phyloP scores from a whole-genome alignment of 64 coral and sea anemone species.

The Orbicella faveolata region DNA sequence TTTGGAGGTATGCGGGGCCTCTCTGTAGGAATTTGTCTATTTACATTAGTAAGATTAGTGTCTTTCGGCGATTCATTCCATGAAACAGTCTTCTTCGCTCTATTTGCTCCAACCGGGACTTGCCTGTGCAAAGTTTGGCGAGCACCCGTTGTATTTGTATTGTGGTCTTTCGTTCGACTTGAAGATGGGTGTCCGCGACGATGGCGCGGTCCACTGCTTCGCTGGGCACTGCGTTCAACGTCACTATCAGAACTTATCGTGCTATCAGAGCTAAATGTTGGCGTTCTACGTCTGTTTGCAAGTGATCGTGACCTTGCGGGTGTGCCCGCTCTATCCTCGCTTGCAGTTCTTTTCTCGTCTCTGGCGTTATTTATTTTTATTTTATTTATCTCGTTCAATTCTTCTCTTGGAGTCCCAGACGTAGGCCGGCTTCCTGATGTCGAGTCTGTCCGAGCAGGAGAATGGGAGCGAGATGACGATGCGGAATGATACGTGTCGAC shows the following conservation, averaged over 20 bases:
- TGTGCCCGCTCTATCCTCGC: neutral
- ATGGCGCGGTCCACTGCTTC: neutral
- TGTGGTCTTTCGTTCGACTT: slow-evolving; percentile 5
- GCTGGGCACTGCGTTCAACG: slow-evolving; percentile 27
- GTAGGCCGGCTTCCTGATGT: slow-evolving; percentile 23
- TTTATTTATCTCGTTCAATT: neutral
- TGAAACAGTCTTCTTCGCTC: slow-evolving; percentile 13
- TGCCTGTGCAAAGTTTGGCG: neutral
- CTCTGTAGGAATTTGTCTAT: neutral
- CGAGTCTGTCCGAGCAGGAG: slow-evolving; percentile 32
- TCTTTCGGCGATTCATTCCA: slow-evolving; percentile 24
- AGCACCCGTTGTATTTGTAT: neutral
- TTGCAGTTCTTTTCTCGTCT: neutral
- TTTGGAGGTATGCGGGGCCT: slow-evolving; percentile 28
- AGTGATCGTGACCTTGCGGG: neutral
- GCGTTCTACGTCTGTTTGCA: slow-evolving; percentile 18
- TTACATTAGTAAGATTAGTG: neutral
- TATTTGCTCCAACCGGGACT: neutral
- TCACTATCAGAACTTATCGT: slow-evolving; percentile 63
- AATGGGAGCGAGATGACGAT: slow-evolving; percentile 63
- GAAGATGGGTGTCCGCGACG: neutral
- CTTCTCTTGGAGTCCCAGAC: neutral
- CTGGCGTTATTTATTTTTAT: neutral
- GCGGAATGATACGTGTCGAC: slow-evolving; percentile 7
- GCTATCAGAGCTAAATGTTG: slow-evolving; percentile 46